Evolutionary conservation across 2,797 vertebrate genomes (phyloP).

Genomic region (Falco concolor): DNA sequence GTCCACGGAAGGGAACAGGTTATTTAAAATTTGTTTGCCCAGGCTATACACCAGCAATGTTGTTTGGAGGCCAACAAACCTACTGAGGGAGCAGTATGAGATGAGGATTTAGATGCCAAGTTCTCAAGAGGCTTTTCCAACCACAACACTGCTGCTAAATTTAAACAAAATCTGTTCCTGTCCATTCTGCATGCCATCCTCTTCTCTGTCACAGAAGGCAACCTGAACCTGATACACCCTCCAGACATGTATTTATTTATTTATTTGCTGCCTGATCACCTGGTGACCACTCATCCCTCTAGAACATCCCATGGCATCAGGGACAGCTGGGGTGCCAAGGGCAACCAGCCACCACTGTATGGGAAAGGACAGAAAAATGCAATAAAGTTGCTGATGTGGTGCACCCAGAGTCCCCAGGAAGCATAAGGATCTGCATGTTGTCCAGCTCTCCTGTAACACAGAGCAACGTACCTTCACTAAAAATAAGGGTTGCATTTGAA

Average conservation of each 20-base stretch:
- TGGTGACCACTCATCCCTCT: background rate
- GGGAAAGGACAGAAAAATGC: background rate
- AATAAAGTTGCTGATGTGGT: background rate
- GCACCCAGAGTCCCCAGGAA: background rate
- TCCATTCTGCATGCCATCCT: background rate
- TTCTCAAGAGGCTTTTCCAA: constrained; percentile 30
- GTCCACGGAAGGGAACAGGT: background rate
- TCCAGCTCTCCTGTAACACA: background rate
- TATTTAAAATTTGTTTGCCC: constrained; percentile 6
- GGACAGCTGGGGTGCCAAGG: background rate
- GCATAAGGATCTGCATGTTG: background rate
- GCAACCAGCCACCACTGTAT: background rate
- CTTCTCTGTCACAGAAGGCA: background rate
- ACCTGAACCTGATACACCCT: background rate
- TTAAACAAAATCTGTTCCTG: constrained; percentile 49
- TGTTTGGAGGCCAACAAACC: background rate
- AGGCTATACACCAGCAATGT: background rate
- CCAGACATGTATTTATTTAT: background rate
- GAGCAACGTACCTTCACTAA: background rate
- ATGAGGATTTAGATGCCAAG: background rate
- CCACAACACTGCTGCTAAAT: constrained; percentile 36
- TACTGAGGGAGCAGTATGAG: background rate
- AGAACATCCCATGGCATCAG: background rate
- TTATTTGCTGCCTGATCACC: background rate
- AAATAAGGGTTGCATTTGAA: background rate